phyloP scores from a whole-genome alignment of 2,888 invertebrate species.

The Xestia sexstrigata region DNA sequence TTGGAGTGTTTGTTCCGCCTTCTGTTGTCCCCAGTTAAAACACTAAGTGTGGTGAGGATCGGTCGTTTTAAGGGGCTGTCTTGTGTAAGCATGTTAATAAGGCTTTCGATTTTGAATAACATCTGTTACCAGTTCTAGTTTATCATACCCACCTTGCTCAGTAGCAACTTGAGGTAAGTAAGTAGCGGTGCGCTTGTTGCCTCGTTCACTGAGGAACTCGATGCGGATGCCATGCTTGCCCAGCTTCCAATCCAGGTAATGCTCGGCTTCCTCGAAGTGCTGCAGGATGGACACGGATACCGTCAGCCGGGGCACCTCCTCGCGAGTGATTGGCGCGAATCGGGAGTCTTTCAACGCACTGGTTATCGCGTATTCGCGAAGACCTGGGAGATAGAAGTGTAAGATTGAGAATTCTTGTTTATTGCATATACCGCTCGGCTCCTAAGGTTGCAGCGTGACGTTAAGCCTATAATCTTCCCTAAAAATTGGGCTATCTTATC shows the following conservation, averaged over 20 bases:
- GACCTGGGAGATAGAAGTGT: constrained; percentile 91
- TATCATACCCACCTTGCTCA: constrained; percentile 95
- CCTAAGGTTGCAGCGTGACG: too few relatives aligned
- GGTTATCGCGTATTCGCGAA: constrained; percentile 99
- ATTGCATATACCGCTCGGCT: background rate
- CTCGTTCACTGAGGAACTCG: constrained; percentile 98
- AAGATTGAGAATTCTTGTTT: background rate
- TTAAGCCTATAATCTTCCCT: too few relatives aligned
- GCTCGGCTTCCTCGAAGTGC: constrained; percentile 98
- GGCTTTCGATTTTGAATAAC: background rate
- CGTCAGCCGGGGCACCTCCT: constrained; percentile 97
- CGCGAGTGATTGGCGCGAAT: constrained; percentile 98
- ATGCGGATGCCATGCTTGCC: constrained; percentile 99
- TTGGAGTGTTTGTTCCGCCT: background rate
- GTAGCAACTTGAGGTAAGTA: constrained; percentile 99
- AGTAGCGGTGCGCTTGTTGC: constrained; percentile 98
- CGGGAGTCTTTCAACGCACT: constrained; percentile 99
- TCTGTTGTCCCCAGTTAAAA: background rate
- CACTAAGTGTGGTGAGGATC: background rate
- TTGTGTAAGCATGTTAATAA: background rate
- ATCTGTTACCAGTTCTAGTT: background rate
- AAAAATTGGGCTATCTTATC: too few relatives aligned
- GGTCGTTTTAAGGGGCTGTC: background rate
- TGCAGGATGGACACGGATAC: constrained; percentile 99
- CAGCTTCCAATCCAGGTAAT: constrained; percentile 99